Percentiles rank a stretch among this genome's conserved stretches.
Conservation (phyloP, 2,888 invertebrate species). For the Idaea straminata region DNA sequence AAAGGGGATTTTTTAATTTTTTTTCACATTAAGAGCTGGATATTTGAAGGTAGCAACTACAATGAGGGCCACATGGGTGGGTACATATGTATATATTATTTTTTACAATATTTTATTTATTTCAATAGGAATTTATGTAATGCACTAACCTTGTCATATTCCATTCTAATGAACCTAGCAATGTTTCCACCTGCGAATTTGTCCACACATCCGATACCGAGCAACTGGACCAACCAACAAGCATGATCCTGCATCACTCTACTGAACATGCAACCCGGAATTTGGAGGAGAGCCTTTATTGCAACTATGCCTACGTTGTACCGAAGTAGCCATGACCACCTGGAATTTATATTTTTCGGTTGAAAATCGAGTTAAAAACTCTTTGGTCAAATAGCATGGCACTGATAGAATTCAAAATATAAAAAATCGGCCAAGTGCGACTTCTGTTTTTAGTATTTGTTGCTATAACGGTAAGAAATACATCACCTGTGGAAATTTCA, state of each 20-base stretch:
- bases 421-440: not conserved
- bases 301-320: constrained; percentile 96
- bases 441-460: not conserved
- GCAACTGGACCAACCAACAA: constrained; percentile 90
- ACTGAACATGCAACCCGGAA: constrained; percentile 94
- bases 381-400: too few species aligned
- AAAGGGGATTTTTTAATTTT: too few species aligned
- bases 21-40: too few species aligned
- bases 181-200: constrained; percentile 82
- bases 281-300: constrained; percentile 92
- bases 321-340: constrained; percentile 93
- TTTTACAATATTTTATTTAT: too few species aligned
- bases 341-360: constrained; percentile 32
- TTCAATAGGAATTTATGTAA: not conserved
- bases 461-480: not conserved
- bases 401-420: not conserved
- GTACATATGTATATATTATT: too few species aligned
- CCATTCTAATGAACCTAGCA: constrained; percentile 62
- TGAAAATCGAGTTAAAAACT: not conserved
- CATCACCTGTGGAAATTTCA: too few species aligned
- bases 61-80: too few species aligned
- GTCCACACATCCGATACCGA: constrained; percentile 94
- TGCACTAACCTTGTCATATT: constrained; percentile 48
- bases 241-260: constrained; percentile 77
- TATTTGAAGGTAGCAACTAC: too few species aligned